phyloP scores from a whole-genome alignment of 2,113 vertebrate species.

The Misgurnus mizolepis region DNA sequence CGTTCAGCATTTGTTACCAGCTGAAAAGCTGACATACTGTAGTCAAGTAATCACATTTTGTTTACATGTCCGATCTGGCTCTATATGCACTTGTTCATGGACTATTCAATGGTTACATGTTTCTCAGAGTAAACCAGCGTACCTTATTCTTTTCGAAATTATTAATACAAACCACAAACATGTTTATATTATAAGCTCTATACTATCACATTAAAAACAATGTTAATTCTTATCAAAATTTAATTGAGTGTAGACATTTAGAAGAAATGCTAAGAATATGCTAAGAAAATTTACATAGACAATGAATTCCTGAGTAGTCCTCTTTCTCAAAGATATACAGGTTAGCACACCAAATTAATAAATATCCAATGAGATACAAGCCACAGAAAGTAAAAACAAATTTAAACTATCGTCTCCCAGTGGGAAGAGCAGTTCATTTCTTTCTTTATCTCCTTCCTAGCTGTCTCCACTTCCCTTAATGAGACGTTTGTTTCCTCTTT shows the following conservation, averaged over 20 bases:
- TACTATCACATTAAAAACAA: not conserved
- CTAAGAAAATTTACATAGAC: constrained; percentile 20
- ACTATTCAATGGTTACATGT: not conserved
- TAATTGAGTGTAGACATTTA: not conserved
- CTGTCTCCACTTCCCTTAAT: constrained; percentile 84
- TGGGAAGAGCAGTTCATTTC: not conserved
- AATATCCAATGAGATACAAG: constrained; percentile 41
- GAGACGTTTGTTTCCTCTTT: constrained; percentile 93
- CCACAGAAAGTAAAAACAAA: constrained; percentile 35
- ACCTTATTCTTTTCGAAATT: not conserved
- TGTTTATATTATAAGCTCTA: not conserved
- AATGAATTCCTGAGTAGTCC: constrained; percentile 38
- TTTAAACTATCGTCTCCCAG: not conserved
- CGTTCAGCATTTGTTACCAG: constrained; percentile 5
- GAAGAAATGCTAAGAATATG: not conserved
- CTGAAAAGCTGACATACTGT: not conserved
- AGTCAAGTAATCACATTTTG: constrained; percentile 23
- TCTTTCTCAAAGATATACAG: constrained; percentile 15
- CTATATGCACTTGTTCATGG: not conserved
- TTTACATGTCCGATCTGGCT: constrained; percentile 24
- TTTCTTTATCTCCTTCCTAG: constrained; percentile 68
- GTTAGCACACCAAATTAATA: constrained; percentile 30
- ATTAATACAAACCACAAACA: not conserved
- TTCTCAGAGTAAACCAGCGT: not conserved
- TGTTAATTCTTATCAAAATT: not conserved